Conservation (phyloP, 2,888 invertebrate species). For the Watsonalla binaria region DNA sequence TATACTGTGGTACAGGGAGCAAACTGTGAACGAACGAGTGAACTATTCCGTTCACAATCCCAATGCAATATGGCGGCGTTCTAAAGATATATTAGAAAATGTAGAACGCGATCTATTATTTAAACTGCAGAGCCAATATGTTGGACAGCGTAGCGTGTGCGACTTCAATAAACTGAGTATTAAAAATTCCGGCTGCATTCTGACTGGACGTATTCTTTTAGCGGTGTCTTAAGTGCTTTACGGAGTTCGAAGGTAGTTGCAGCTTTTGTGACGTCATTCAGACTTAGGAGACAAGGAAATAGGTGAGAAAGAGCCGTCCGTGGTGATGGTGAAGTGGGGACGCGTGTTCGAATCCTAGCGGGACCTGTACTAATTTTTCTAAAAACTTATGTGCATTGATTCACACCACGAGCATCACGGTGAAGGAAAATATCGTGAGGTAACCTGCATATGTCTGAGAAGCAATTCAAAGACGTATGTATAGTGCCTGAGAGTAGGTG, state of each 20-base stretch:
- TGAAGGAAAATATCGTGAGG: too few relatives aligned
- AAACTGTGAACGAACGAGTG: constrained; percentile 14
- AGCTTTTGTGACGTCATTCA: background rate
- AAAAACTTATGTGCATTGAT: too few relatives aligned
- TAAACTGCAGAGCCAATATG: constrained; percentile 30
- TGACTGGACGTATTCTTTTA: background rate
- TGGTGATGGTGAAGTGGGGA: too few relatives aligned
- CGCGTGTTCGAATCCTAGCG: too few relatives aligned
- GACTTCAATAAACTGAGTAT: constrained; percentile 25
- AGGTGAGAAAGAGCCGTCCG: too few relatives aligned
- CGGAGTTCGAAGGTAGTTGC: background rate
- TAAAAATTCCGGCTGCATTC: constrained; percentile 30
- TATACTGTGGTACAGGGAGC: too few relatives aligned
- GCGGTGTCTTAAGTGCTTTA: background rate
- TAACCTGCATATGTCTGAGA: too few relatives aligned
- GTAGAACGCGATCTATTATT: constrained; percentile 41
- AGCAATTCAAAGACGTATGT: too few relatives aligned
- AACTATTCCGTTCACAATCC: constrained; percentile 5
- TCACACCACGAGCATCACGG: too few relatives aligned
- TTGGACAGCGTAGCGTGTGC: constrained; percentile 4
- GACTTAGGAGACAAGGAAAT: too few relatives aligned
- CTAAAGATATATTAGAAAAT: constrained; percentile 10
- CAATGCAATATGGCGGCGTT: constrained; percentile 22
- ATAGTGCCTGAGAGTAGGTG: too few relatives aligned
- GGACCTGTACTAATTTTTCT: too few relatives aligned